Evolutionary conservation across 2,888 invertebrate species (phyloP), one percentile per base, ranked within the genome.

Genomic region (Anticlea derivata): DNA sequence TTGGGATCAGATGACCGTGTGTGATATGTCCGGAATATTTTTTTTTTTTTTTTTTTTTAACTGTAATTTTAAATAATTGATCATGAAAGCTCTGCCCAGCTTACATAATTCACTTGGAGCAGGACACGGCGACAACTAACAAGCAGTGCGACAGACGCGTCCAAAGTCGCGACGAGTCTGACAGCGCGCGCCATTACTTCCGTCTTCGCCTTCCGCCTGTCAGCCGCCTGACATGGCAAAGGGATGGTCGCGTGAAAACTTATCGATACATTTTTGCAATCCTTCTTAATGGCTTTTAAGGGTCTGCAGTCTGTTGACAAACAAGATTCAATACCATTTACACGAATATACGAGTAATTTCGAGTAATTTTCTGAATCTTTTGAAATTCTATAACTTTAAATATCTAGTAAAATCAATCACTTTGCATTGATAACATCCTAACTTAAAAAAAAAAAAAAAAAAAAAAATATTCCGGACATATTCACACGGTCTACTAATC

Each of bases 151-250:
- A 60, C 47, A 60, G 68, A 58, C 61, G 47, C 23, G 64, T 55
- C 55, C 46, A 50, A 60, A 55, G 60, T 53, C 59, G 61, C 65
- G 66, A 66, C 66, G 63, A 67, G 68, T 65, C 73, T 76, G 81
- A 80, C 83, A 78, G 75, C 66, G 70, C 66, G 68, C 75, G 70
- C 74, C 83, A 83, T 78, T 79, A 76, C 80, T 83, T 85, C 84
- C 83, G 83, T 75, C 76, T 75, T 67, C 70, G 71, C 68, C 77
- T 81, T 83, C 83, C 82, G 77, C 69, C 61, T 78, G 78, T 75
- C 81, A 69, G 50, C 61, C 34, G 50, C 43, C 50, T 61, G 61
- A 64, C 52, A 57, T 45, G 47, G 35, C 49, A 30, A 74, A 76
- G 77, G 55, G 75, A 56, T 58, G 68, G 13, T 54, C 24, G 29